A percentile compares a stretch with the other conserved stretches of the same genome.
These are phyloP conservation scores for Anodontia alba DNA, from an alignment of 2,888 invertebrate species.

Conservation along the genomic window DNA sequence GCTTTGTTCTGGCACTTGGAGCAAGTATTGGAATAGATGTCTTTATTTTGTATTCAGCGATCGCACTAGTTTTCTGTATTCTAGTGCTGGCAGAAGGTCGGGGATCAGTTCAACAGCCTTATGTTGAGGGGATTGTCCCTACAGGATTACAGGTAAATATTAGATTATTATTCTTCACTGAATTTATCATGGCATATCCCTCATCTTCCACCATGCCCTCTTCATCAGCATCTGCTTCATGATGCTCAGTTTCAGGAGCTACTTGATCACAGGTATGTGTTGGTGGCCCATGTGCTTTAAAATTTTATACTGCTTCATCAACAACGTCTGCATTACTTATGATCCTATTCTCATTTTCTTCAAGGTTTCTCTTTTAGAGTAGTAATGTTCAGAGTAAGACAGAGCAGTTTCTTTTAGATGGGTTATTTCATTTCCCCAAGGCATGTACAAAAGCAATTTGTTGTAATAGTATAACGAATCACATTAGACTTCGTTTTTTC, in stretches of 20 bases:
- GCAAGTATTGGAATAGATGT: constrained; percentile 37
- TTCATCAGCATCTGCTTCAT: no score
- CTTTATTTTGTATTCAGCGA: constrained; percentile 29
- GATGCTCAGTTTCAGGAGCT: no score
- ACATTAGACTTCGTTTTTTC: constrained; percentile 41
- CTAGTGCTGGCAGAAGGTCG: constrained; percentile 6
- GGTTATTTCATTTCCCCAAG: constrained; percentile 35
- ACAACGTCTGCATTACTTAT: no score
- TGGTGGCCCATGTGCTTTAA: constrained; percentile 30
- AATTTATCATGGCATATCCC: no score
- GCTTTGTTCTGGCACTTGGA: constrained; percentile 35
- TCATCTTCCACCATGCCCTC: no score
- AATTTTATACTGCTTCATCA: no score
- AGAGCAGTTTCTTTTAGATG: constrained; percentile 30
- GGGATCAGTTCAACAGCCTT: constrained; percentile 7
- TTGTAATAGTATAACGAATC: constrained; percentile 29
- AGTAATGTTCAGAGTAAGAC: constrained; percentile 41
- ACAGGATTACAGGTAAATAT: background rate
- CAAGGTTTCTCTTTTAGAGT: constrained; percentile 29
- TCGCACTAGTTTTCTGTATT: constrained; percentile 23
- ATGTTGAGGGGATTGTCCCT: background rate
- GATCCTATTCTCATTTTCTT: constrained; percentile 20
- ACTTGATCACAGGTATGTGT: no score
- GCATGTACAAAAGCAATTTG: no score
- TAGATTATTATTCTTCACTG: no score